These are phyloP conservation scores for Zhuqinia jingwanae DNA, from an alignment of 2,888 invertebrate species.

Conservation along the genomic window DNA sequence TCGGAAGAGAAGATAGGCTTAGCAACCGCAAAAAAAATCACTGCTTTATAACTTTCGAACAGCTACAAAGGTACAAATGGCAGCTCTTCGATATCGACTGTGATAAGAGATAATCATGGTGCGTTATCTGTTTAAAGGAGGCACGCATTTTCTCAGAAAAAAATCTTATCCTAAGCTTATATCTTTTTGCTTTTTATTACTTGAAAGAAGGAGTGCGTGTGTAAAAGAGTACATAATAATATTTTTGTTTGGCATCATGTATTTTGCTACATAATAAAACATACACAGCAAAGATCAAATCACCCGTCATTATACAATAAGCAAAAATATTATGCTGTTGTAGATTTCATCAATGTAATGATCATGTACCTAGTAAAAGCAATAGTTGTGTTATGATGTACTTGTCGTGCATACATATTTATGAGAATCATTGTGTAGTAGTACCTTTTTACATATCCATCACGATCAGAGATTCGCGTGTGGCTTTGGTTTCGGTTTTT, in stretches of 20 bases:
- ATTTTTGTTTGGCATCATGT: too few relatives aligned
- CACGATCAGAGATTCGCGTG: neutral
- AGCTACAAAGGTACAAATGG: too few relatives aligned
- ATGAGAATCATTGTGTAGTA: constrained; percentile 35
- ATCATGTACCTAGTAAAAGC: neutral
- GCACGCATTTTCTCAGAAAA: constrained; percentile 35
- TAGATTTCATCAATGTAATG: neutral
- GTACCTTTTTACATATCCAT: neutral
- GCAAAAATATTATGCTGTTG: neutral
- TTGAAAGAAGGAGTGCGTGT: constrained; percentile 24
- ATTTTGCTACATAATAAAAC: constrained; percentile 8
- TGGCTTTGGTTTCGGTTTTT: constrained; percentile 25
- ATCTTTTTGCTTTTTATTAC: neutral
- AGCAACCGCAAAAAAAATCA: too few relatives aligned
- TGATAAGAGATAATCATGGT: too few relatives aligned
- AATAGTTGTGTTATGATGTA: neutral
- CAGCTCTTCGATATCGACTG: too few relatives aligned
- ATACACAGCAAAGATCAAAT: constrained; percentile 7
- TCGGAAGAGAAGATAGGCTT: too few relatives aligned
- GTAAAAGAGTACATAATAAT: too few relatives aligned
- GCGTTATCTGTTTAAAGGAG: constrained; percentile 4
- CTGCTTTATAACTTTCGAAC: too few relatives aligned
- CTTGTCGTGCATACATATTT: constrained; percentile 40
- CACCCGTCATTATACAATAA: neutral
- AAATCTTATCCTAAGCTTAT: neutral